These are phyloP conservation scores for Gonocerus acuteangulatus DNA, from an alignment of 2,888 invertebrate species.

Conservation along the genomic window DNA sequence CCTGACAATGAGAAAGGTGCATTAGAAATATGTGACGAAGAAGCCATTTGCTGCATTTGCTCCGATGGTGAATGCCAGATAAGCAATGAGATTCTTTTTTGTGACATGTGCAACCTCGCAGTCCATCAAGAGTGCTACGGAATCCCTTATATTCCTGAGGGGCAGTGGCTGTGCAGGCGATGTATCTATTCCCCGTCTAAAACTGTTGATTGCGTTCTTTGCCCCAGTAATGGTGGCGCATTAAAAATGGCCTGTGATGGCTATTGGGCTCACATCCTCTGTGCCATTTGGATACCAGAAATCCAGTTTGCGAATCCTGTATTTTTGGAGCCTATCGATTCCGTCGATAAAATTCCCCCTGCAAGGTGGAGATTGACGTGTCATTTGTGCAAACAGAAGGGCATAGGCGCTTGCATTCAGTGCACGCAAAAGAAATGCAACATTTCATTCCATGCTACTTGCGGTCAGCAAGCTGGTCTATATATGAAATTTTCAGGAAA, in stretches of 20 bases:
- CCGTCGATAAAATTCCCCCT: constrained; percentile 88
- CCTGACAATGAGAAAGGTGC: constrained; percentile 52
- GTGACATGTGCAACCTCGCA: constrained; percentile 98
- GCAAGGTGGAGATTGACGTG: constrained; percentile 95
- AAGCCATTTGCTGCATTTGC: constrained; percentile 97
- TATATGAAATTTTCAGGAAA: constrained; percentile 96
- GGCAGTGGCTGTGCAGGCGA: constrained; percentile 93
- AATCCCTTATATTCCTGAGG: constrained; percentile 92
- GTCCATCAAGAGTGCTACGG: constrained; percentile 99
- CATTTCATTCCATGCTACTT: constrained; percentile 97
- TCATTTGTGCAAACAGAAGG: constrained; percentile 88
- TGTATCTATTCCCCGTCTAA: constrained; percentile 93
- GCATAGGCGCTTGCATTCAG: constrained; percentile 93
- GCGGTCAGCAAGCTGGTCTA: constrained; percentile 90
- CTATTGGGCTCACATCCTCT: constrained; percentile 97
- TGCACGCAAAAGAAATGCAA: constrained; percentile 94
- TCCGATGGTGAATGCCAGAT: constrained; percentile 98
- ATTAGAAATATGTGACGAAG: constrained; percentile 72
- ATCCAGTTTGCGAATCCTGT: constrained; percentile 94
- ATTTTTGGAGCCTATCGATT: constrained; percentile 94
- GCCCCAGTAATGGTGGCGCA: constrained; percentile 95
- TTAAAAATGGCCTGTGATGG: constrained; percentile 95
- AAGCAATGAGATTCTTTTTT: constrained; percentile 95
- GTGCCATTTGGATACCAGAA: constrained; percentile 98
- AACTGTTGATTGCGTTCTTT: constrained; percentile 90